Evolutionary conservation across 2,797 vertebrate species (phyloP).

Genomic region (Molossus alvarezi): DNA sequence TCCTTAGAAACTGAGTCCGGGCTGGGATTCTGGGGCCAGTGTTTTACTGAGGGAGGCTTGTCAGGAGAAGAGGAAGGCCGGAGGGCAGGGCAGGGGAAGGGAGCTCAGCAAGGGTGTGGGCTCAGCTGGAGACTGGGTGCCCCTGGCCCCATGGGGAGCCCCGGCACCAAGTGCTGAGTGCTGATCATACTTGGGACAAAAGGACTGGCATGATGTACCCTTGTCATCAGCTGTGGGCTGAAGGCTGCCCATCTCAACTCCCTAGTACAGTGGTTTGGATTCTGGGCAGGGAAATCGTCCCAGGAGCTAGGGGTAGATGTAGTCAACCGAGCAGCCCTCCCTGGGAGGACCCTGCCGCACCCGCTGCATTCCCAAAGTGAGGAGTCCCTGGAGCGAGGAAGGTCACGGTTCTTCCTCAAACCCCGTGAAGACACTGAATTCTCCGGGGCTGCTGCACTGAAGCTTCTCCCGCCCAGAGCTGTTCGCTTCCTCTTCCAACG

Average conservation of each 20-base stretch:
- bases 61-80: neutral
- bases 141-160: neutral
- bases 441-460: neutral
- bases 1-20: neutral
- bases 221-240: too few species aligned
- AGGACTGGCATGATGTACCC: neutral
- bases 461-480: neutral
- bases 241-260: neutral
- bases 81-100: neutral
- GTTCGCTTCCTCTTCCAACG: neutral
- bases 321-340: neutral
- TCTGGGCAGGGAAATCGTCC: neutral
- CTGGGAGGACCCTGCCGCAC: accelerated
- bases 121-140: neutral
- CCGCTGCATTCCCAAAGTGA: neutral
- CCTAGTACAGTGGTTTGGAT: neutral
- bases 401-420: neutral
- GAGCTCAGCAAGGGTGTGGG: neutral
- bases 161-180: too few species aligned
- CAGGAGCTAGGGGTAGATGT: neutral
- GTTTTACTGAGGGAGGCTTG: neutral
- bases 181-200: neutral
- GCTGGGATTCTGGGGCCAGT: neutral
- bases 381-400: neutral
- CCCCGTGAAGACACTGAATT: neutral